These are phyloP conservation scores for Atta texana DNA, from an alignment of 1,140 invertebrate genomes.

Conservation along the genomic window DNA sequence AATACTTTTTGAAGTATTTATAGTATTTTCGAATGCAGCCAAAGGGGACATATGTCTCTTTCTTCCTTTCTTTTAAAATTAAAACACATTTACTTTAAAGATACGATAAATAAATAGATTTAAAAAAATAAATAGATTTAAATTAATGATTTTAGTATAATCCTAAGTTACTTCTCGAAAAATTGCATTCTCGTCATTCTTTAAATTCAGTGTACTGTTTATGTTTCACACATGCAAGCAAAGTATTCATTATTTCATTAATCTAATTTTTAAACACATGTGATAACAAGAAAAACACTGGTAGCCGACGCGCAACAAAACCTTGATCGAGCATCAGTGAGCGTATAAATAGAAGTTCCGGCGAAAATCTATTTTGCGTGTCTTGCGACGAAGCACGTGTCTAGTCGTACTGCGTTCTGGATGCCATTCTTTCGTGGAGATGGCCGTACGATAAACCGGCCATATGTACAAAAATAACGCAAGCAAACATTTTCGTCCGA, in stretches of 20 bases:
- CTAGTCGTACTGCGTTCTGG: constrained; percentile 35
- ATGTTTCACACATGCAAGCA: neutral
- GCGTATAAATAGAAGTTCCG: constrained; percentile 63
- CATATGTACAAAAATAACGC: constrained; percentile 59
- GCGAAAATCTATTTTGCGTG: constrained; percentile 68
- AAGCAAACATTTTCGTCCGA: neutral
- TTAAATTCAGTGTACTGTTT: neutral
- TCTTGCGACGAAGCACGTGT: constrained; percentile 35
- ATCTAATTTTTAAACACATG: neutral
- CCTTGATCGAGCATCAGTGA: constrained; percentile 26
- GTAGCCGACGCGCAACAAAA: neutral
- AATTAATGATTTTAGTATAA: neutral
- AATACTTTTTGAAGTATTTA: too few relatives aligned
- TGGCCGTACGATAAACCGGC: neutral
- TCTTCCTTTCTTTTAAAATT: neutral
- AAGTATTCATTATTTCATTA: constrained; percentile 2
- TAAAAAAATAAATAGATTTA: neutral
- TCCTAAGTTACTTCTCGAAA: neutral
- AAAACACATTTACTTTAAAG: neutral
- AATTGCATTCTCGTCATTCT: neutral
- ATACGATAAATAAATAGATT: neutral
- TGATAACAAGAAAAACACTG: constrained; percentile 12
- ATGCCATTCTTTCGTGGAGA: neutral
- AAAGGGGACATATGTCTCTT: neutral
- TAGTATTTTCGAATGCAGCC: too few relatives aligned